These are phyloP conservation scores for Drosophila cardini DNA, from an alignment of 1,140 invertebrate genomes.

Conservation along the genomic window DNA sequence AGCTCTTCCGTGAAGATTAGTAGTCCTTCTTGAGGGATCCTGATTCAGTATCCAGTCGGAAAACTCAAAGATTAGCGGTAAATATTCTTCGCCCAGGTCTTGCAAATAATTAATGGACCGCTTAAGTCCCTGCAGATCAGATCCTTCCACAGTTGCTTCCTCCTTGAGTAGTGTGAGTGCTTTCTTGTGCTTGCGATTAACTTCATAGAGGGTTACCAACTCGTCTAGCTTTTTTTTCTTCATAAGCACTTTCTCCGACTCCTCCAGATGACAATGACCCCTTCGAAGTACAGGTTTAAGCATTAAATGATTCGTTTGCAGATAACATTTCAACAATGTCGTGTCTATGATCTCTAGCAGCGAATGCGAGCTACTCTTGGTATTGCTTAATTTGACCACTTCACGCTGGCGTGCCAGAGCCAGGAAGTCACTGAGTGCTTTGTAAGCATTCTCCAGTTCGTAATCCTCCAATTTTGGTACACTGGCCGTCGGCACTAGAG, in stretches of 20 bases:
- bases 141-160: conserved; percentile 90
- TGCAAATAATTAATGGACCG: conserved; percentile 96
- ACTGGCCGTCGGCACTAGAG: conserved; percentile 85
- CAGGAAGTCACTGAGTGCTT: conserved; percentile 95
- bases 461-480: conserved; percentile 89
- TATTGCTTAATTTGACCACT: conserved; percentile 71
- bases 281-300: conserved; percentile 95
- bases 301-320: conserved; percentile 97
- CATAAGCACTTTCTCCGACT: conserved; percentile 95
- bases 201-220: conserved; percentile 97
- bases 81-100: conserved; percentile 92
- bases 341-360: conserved; percentile 98
- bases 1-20: conserved; percentile 98
- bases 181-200: conserved; percentile 95
- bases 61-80: conserved; percentile 97
- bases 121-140: conserved; percentile 91
- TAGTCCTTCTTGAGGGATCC: conserved; percentile 94
- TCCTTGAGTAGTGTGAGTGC: conserved; percentile 95
- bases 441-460: conserved; percentile 94
- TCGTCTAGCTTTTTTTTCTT: conserved; percentile 96
- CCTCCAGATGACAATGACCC: conserved; percentile 98
- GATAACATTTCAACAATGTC: conserved; percentile 97
- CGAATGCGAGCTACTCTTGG: conserved; percentile 85
- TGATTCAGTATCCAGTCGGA: conserved; percentile 95
- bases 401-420: conserved; percentile 89